A percentile compares a stretch with the other conserved stretches of the same genome.
These are phyloP conservation scores for Petrophora chlorosata DNA, from an alignment of 2,888 invertebrate genomes.

Conservation along the genomic window DNA sequence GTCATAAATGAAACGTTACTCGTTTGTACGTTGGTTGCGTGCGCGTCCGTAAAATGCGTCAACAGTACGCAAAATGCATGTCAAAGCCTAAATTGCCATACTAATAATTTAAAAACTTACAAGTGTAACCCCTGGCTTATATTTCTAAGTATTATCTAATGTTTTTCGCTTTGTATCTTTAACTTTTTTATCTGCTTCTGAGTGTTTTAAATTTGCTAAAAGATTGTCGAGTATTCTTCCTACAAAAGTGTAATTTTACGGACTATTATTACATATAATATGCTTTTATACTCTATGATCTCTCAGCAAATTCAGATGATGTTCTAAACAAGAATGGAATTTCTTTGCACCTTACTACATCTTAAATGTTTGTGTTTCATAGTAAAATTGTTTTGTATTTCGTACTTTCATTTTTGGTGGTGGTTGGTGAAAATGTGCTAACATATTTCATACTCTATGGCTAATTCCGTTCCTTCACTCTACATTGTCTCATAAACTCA, in stretches of 20 bases:
- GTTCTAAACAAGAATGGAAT: slow-evolving; percentile 3
- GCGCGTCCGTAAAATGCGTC: slow-evolving; percentile 21
- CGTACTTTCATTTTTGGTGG: slow-evolving; percentile 66
- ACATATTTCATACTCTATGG: slow-evolving; percentile 82
- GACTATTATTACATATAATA: no score
- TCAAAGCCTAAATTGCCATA: slow-evolving; percentile 30
- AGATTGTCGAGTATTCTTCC: slow-evolving; percentile 25
- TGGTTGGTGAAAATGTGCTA: slow-evolving; percentile 85
- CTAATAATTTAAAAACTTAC: slow-evolving; percentile 36
- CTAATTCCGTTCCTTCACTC: slow-evolving; percentile 74
- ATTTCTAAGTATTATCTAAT: slow-evolving; percentile 28
- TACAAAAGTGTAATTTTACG: slow-evolving; percentile 4
- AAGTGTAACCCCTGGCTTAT: slow-evolving; percentile 47
- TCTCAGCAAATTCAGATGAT: slow-evolving; percentile 22
- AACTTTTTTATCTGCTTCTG: slow-evolving; percentile 35
- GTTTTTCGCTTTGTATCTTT: slow-evolving; percentile 43
- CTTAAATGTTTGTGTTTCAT: not conserved
- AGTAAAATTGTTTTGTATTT: slow-evolving; percentile 33
- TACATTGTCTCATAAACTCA: slow-evolving; percentile 5
- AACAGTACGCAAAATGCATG: slow-evolving; percentile 27
- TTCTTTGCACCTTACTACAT: slow-evolving; percentile 3
- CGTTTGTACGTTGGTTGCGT: slow-evolving; percentile 11
- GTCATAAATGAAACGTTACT: no score
- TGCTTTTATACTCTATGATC: slow-evolving; percentile 13
- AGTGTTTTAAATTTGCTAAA: slow-evolving; percentile 30